Conservation (phyloP, 35 echinoderm and acorn worm genomes). For the Amphiura filiformis region DNA sequence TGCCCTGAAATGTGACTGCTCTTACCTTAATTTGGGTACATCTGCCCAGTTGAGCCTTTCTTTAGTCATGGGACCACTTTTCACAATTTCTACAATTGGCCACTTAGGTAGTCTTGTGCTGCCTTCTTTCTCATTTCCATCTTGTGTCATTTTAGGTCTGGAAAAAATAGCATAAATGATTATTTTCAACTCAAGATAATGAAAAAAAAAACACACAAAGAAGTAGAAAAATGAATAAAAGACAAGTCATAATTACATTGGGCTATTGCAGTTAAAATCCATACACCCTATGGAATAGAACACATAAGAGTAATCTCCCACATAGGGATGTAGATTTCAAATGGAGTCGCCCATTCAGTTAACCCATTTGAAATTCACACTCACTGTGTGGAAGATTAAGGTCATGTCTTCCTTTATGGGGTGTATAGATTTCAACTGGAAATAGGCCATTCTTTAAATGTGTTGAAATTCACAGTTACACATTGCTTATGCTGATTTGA, state of each 20-base stretch:
- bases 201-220: neutral
- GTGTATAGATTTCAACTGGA: too few relatives aligned
- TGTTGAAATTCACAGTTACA: too few relatives aligned
- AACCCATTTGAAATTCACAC: too few relatives aligned
- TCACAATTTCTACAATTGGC: conserved; percentile 80
- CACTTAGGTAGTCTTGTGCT: conserved; percentile 92
- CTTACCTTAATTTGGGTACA: conserved; percentile 75
- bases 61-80: conserved; percentile 42
- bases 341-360: too few relatives aligned
- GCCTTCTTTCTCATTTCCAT: conserved; percentile 40
- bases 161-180: neutral
- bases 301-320: too few relatives aligned
- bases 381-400: too few relatives aligned
- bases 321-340: too few relatives aligned
- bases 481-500: too few relatives aligned
- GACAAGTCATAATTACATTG: neutral
- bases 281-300: neutral
- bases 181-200: neutral
- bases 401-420: too few relatives aligned
- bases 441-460: too few relatives aligned
- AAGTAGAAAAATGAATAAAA: too few relatives aligned
- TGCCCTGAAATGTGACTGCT: too few relatives aligned
- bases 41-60: conserved; percentile 81
- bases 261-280: neutral
- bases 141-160: conserved; percentile 14